Base-by-base conservation (phyloP, 2,888 invertebrate genomes). In the Adelphocoris suturalis region DNA sequence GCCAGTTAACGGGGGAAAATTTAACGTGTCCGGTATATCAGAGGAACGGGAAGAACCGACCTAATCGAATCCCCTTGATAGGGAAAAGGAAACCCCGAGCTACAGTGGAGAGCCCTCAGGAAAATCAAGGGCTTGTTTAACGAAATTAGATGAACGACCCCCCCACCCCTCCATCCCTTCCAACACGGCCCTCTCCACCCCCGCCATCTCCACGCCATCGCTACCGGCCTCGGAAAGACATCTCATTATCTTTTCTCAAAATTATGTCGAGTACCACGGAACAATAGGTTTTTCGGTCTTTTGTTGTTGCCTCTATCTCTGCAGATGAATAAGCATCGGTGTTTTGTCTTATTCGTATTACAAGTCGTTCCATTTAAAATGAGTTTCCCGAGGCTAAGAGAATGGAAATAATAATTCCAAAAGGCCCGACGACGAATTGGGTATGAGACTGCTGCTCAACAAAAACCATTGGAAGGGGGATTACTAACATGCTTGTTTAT, bases 121-220 rank as follows among this genome's bases (percentile, higher is more conserved):
- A 82, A 82, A 48, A 82, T 82, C 82, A 52, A 52, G 82, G 52
- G 68, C 86, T 75, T 75, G 86, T 86, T 75, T 75, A 37, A 86
- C 75, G 11, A 86, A 86, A 86, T 86, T 86, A 86, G 75, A 86
- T 75, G 86, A 86, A 75, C 86, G 75, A n/a, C 86, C 86, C 47
- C 86, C n/a, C 47, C 61, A 7, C 13, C 52, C 11, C 52, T 12
- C 19, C 9, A 68, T n/a, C n/a, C n/a, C n/a, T n/a, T n/a, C n/a
- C n/a, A n/a, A n/a, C n/a, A n/a, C n/a, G n/a, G n/a, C n/a, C 68
- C 68, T 7, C 23, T 52, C 14, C 5, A 12, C 9, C 5, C 23
- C 68, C 12, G 23, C 27, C 37, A 2, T 2, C 37, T 37, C 37
- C 37, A n/a, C n/a, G n/a, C n/a, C n/a, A n/a, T n/a, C n/a, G 37